Conservation (phyloP, 2,888 invertebrate genomes). For the Callinectes sapidus region DNA sequence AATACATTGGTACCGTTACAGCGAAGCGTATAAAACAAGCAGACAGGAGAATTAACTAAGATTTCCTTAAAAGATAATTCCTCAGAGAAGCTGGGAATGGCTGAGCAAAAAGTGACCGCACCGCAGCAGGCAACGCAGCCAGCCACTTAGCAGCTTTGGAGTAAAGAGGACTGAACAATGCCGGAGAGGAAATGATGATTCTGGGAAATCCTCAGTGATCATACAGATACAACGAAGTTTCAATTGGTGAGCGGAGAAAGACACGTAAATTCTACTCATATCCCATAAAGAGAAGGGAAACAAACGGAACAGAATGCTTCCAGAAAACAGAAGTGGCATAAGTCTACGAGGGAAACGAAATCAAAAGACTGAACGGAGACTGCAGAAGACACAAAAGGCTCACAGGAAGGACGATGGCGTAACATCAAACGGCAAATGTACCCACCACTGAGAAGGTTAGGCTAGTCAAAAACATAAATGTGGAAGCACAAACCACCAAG, state of each 20-base stretch:
- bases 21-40: too few relatives aligned
- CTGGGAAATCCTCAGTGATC: neutral
- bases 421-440: neutral
- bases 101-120: neutral
- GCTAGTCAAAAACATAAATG: neutral
- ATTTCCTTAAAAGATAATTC: neutral
- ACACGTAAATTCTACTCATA: neutral
- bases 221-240: neutral
- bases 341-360: neutral
- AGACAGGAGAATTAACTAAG: too few relatives aligned
- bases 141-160: neutral
- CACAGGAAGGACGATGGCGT: neutral
- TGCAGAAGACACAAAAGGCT: neutral
- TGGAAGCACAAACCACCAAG: neutral
- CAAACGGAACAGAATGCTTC: neutral
- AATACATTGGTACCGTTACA: neutral
- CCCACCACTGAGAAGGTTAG: neutral
- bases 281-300: neutral
- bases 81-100: neutral
- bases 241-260: neutral
- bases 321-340: neutral
- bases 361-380: neutral
- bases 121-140: neutral
- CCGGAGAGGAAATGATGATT: neutral
- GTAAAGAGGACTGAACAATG: neutral